These are phyloP conservation scores for Barbus barbus DNA, from an alignment of 2,113 vertebrate genomes.

Conservation along the genomic window DNA sequence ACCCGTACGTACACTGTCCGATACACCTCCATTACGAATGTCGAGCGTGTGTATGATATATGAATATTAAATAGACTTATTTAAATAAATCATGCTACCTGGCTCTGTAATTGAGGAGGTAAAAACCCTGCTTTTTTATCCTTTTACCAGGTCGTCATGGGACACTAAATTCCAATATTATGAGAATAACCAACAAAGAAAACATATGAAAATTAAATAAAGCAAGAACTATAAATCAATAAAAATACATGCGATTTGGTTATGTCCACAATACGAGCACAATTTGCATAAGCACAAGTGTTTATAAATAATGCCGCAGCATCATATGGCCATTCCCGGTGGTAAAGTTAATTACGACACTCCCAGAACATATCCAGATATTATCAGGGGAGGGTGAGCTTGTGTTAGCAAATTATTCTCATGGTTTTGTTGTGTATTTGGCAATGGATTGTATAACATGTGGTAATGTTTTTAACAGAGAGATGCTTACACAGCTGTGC, in stretches of 20 bases:
- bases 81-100: slow-evolving; percentile 58
- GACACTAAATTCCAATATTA: slow-evolving; percentile 21
- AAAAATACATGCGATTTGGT: slow-evolving; percentile 6
- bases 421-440: slow-evolving; percentile 2
- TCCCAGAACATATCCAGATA: slow-evolving; percentile 5
- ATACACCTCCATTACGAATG: slow-evolving; percentile 59
- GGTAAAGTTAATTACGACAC: slow-evolving; percentile 28
- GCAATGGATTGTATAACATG: neutral
- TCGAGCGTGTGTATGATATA: slow-evolving; percentile 57
- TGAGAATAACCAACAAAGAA: slow-evolving; percentile 7
- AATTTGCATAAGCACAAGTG: slow-evolving; percentile 21
- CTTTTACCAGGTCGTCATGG: neutral
- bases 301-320: neutral
- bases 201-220: slow-evolving; percentile 13
- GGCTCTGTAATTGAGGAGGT: slow-evolving; percentile 46
- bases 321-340: neutral
- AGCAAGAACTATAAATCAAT: slow-evolving; percentile 19
- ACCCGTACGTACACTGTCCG: slow-evolving; percentile 54
- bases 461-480: slow-evolving; percentile 29
- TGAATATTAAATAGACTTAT: slow-evolving; percentile 63
- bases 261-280: neutral
- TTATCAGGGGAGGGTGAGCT: slow-evolving; percentile 11
- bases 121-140: slow-evolving; percentile 31
- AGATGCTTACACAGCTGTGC: slow-evolving; percentile 37
- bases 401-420: neutral